A percentile compares a stretch with the other conserved stretches of the same genome.
These are phyloP conservation scores for Brevimyrus niger DNA, from an alignment of 2,113 vertebrate genomes.

Conservation along the genomic window DNA sequence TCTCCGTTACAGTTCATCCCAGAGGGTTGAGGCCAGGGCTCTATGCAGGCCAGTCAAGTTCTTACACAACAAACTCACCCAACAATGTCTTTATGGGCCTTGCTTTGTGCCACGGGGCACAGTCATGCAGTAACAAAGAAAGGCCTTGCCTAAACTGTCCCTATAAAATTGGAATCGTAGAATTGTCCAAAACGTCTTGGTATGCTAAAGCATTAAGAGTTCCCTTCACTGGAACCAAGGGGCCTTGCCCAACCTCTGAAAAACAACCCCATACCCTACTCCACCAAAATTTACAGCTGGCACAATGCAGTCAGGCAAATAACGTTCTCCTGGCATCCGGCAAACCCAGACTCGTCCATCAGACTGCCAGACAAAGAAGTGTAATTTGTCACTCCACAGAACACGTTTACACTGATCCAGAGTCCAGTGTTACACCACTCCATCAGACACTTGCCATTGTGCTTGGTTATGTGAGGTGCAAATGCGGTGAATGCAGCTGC, in stretches of 20 bases:
- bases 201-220: background rate
- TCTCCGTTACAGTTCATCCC: background rate
- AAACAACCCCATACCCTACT: background rate
- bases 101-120: background rate
- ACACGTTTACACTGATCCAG: background rate
- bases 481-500: background rate
- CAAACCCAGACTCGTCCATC: background rate
- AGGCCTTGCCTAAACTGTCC: background rate
- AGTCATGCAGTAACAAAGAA: background rate
- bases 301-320: background rate
- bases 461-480: background rate
- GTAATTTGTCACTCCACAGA: background rate
- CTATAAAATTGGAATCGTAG: background rate
- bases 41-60: background rate
- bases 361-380: background rate
- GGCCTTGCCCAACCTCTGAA: background rate
- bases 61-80: background rate
- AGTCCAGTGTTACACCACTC: background rate
- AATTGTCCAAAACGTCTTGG: background rate
- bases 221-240: background rate
- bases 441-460: background rate
- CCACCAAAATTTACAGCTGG: background rate
- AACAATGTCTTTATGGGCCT: background rate
- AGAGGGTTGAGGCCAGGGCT: background rate
- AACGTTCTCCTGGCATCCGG: background rate